A percentile compares a stretch with the other conserved stretches of the same genome.
Evolutionary conservation across 2,888 invertebrate genomes (phyloP).

Genomic region (Chloromyia formosa): DNA sequence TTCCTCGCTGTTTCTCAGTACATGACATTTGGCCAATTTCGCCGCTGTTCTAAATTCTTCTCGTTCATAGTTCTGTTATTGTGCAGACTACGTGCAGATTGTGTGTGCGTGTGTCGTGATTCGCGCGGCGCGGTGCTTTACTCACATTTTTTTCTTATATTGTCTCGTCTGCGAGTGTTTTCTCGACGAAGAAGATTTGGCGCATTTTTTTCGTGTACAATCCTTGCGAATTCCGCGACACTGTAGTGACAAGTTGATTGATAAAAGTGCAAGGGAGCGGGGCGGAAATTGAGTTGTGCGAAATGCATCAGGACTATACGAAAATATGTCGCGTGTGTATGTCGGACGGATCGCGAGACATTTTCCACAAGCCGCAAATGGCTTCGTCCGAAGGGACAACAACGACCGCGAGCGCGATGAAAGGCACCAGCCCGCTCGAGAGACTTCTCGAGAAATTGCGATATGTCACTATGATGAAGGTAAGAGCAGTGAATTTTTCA

Average conservation of each 20-base stretch:
- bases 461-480: slow-evolving; percentile 52
- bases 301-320: slow-evolving; percentile 47
- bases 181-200: slow-evolving; percentile 18
- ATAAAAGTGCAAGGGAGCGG: too few species aligned
- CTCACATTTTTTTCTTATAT: neutral
- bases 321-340: slow-evolving; percentile 51
- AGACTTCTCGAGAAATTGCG: slow-evolving; percentile 50
- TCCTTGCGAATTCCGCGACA: neutral
- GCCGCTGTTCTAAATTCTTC: neutral
- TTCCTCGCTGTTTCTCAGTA: too few species aligned
- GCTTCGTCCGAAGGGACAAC: slow-evolving; percentile 41
- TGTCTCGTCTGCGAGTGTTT: neutral
- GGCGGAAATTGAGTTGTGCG: neutral
- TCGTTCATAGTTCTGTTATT: slow-evolving; percentile 13
- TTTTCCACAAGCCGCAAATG: slow-evolving; percentile 46
- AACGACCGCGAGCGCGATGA: neutral
- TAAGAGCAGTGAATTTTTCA: slow-evolving; percentile 39
- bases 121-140: slow-evolving; percentile 29
- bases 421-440: slow-evolving; percentile 43
- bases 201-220: slow-evolving; percentile 35
- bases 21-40: neutral
- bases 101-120: too few species aligned
- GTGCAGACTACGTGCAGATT: neutral
- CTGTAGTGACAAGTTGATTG: neutral
- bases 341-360: slow-evolving; percentile 50